These are phyloP conservation scores for Sesamia inferens DNA, from an alignment of 2,888 invertebrate species.

Conservation along the genomic window DNA sequence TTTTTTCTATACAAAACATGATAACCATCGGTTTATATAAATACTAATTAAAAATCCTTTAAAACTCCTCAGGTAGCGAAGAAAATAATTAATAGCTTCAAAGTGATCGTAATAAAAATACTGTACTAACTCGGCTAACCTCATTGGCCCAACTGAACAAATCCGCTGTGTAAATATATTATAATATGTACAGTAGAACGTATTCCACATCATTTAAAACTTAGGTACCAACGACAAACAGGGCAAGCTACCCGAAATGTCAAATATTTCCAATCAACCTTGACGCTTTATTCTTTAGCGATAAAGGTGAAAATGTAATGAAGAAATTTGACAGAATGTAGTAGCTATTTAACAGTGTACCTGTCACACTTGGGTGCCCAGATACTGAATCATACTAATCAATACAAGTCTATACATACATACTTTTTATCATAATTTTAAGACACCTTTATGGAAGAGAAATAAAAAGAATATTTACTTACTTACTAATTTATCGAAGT, in stretches of 20 bases:
- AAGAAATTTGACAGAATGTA: too few relatives aligned
- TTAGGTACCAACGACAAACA: too few relatives aligned
- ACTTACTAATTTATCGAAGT: not conserved
- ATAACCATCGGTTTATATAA: constrained; percentile 7
- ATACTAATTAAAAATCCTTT: constrained; percentile 8
- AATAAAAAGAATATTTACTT: not conserved
- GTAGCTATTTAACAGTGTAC: not conserved
- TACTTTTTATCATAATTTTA: too few relatives aligned
- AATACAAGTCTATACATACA: too few relatives aligned
- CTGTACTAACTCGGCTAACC: constrained; percentile 18
- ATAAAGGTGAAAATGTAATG: too few relatives aligned
- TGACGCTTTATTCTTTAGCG: too few relatives aligned
- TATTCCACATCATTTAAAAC: not conserved
- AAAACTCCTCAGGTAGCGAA: constrained; percentile 15
- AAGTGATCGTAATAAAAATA: not conserved
- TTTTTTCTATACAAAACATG: constrained; percentile 10
- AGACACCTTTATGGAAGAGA: too few relatives aligned
- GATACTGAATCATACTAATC: too few relatives aligned
- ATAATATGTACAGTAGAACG: constrained; percentile 7
- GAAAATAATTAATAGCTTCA: constrained; percentile 9
- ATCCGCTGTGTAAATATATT: constrained; percentile 24
- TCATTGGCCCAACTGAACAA: constrained; percentile 32
- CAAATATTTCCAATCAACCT: too few relatives aligned
- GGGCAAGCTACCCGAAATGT: too few relatives aligned
- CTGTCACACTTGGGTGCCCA: not conserved